phyloP scores from a whole-genome alignment of 2,797 vertebrate genomes.

The Sebastes melanostomus region DNA sequence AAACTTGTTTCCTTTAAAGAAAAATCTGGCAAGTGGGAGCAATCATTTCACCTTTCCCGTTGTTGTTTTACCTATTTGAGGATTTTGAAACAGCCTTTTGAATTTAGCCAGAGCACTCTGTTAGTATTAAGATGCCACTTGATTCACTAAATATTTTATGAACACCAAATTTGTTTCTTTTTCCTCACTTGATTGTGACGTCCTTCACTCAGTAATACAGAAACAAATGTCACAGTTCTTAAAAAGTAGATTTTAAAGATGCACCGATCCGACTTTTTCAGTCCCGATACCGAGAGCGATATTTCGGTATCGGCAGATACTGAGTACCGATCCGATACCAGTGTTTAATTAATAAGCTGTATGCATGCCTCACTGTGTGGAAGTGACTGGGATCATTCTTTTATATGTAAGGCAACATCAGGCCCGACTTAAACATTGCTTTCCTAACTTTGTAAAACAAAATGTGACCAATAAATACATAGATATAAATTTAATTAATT shows the following conservation, averaged over 20 bases:
- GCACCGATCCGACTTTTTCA: too few relatives aligned
- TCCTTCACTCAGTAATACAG: neutral
- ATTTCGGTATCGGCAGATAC: too few relatives aligned
- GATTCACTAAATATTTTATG: neutral
- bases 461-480: too few relatives aligned
- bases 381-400: too few relatives aligned
- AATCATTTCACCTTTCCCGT: neutral
- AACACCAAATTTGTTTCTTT: neutral
- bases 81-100: slow-evolving; percentile 1
- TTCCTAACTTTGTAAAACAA: too few relatives aligned
- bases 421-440: too few relatives aligned
- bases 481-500: too few relatives aligned
- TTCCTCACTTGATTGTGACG: neutral
- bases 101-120: neutral
- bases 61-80: slow-evolving; percentile 3
- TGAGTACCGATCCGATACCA: too few relatives aligned
- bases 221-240: neutral
- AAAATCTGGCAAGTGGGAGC: neutral
- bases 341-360: too few relatives aligned
- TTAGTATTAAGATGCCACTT: slow-evolving; percentile 1
- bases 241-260: neutral
- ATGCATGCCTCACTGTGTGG: too few relatives aligned
- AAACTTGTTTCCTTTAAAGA: neutral
- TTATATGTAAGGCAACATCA: too few relatives aligned
- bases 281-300: too few relatives aligned